A percentile compares a stretch with the other conserved stretches of the same genome.
phyloP scores from a whole-genome alignment of 1,140 invertebrate species.

The Atopsyche davidsoni region DNA sequence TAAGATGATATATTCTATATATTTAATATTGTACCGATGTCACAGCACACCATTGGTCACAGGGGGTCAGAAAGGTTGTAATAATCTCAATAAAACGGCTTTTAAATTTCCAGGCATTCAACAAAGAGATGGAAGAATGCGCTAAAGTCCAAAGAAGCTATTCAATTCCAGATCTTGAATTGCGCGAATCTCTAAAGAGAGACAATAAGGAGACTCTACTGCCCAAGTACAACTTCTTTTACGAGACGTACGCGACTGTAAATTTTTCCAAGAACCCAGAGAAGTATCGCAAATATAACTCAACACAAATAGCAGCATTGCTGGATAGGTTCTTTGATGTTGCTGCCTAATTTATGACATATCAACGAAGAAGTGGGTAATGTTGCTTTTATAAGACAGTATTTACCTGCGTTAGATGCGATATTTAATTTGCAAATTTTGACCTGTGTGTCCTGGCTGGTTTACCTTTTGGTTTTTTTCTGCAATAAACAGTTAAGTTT shows the following conservation, averaged over 20 bases:
- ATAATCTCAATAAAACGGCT: constrained; percentile 4
- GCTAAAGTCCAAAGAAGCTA: constrained; percentile 80
- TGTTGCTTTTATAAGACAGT: too few relatives aligned
- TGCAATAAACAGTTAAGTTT: too few relatives aligned
- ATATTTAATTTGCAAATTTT: too few relatives aligned
- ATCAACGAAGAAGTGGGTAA: too few relatives aligned
- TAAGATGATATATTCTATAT: too few relatives aligned
- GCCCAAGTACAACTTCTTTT: constrained; percentile 76
- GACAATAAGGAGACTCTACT: constrained; percentile 83
- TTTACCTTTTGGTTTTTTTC: too few relatives aligned
- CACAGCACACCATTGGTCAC: too few relatives aligned
- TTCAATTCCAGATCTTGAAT: constrained; percentile 85
- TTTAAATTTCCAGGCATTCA: constrained; percentile 65
- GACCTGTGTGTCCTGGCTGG: too few relatives aligned
- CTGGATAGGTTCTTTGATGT: constrained; percentile 86
- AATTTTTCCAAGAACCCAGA: constrained; percentile 89
- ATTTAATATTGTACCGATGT: too few relatives aligned
- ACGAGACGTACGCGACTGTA: constrained; percentile 62
- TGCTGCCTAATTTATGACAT: constrained; percentile 50
- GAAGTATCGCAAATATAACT: constrained; percentile 91
- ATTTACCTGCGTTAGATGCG: too few relatives aligned
- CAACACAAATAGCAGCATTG: constrained; percentile 70
- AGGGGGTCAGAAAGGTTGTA: too few relatives aligned
- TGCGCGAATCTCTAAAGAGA: constrained; percentile 74
- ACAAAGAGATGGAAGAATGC: constrained; percentile 91